Evolutionary conservation across 2,888 invertebrate genomes (phyloP).

Genomic region (Shargacucullia verbasci): DNA sequence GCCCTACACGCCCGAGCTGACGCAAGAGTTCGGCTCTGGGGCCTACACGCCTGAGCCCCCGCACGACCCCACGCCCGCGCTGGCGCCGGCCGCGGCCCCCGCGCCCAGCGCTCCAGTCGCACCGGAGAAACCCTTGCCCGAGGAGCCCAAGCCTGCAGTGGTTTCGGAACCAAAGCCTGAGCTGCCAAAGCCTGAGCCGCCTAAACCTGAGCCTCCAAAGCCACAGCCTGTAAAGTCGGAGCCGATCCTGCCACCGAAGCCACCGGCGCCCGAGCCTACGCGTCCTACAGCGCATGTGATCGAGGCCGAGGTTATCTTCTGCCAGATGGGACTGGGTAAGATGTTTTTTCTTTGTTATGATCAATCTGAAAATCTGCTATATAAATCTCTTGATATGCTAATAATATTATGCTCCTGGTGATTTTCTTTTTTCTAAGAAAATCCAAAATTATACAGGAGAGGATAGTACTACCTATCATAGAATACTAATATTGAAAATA

Average conservation of each 20-base stretch:
- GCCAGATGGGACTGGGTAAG: conserved; percentile 92
- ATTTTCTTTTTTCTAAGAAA: neutral
- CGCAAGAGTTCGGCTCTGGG: conserved; percentile 13
- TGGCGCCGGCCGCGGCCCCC: conserved; percentile 54
- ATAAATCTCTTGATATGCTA: neutral
- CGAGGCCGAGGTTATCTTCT: conserved; percentile 92
- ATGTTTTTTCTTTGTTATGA: conserved; percentile 13
- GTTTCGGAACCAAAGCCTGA: conserved; percentile 36
- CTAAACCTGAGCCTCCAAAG: conserved; percentile 59
- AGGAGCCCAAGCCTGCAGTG: conserved; percentile 52
- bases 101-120: conserved; percentile 61
- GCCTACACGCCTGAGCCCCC: conserved; percentile 68
- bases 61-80: conserved; percentile 43
- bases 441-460: no score
- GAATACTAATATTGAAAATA: neutral
- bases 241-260: conserved; percentile 53
- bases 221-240: conserved; percentile 49
- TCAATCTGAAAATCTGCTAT: neutral
- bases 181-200: conserved; percentile 61
- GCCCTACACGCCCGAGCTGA: no score
- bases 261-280: conserved; percentile 62
- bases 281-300: conserved; percentile 86
- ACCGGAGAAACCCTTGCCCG: conserved; percentile 49
- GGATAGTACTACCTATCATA: no score
- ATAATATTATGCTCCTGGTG: no score